Base-by-base conservation (phyloP, 2,888 invertebrate genomes). In the Drosophila dives region DNA sequence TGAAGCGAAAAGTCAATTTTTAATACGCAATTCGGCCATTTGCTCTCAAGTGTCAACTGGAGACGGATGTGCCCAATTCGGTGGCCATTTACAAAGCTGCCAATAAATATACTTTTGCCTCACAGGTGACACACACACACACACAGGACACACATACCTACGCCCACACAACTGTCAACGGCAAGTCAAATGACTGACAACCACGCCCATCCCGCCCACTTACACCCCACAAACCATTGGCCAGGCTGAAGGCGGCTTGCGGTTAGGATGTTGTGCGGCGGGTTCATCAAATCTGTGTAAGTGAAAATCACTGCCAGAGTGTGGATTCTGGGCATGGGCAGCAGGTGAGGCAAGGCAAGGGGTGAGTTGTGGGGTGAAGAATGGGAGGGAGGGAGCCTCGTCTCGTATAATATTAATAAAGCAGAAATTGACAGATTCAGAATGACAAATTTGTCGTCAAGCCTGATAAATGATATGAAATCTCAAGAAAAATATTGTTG, bases 381-480 rank as follows among this genome's bases (percentile, higher is more conserved):
- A 12, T 17, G n/a, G 55, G 38, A 17, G 29, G 10, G 4, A 26
- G 12, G 1, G 17, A 26, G 50, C 10, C n/a, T n/a, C n/a, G 54
- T 67, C 72, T 81, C 80, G 78, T 85, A 83, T 85, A 88, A 91
- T 82, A 89, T 90, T 90, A 90, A 91, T 90, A 91, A 91, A 90
- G 84, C 80, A 83, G 79, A 90, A 90, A 91, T 91, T 91, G 90
- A 91, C 91, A 91, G 91, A 83, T 89, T 88, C 83, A 84, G 84
- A 89, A 91, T 91, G 91, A 91, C 91, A 91, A 91, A 91, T 91
- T 91, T 90, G 89, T 90, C 90, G 76, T 88, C 90, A 87, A 85
- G 89, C 81, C 91, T 91, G 91, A 91, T 91, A 91, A 91, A 91
- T 91, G 91, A 89, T 90, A 82, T 82, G 72, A 83, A 85, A 79